Percentiles rank a stretch among this genome's conserved stretches.
Evolutionary conservation across 2,797 vertebrate genomes (phyloP).

Genomic region (Lycodopsis pacificus): DNA sequence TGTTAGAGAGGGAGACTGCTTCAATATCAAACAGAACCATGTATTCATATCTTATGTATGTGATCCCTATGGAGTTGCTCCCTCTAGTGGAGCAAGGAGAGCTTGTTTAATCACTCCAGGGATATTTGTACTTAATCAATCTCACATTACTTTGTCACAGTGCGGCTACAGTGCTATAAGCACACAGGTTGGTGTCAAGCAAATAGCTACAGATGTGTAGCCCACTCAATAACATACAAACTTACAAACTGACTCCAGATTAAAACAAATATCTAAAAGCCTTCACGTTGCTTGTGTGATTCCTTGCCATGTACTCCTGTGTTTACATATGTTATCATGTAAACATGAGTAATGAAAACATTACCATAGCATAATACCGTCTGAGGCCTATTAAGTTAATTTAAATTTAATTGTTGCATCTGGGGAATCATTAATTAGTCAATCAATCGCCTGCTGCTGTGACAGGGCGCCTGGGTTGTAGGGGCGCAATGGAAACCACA

Average conservation of each 20-base stretch:
- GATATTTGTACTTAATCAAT: slow-evolving; percentile 8
- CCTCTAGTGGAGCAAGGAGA: slow-evolving; percentile 74
- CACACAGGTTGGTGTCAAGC: slow-evolving; percentile 8
- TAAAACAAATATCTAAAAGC: neutral
- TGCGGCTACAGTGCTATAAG: slow-evolving; percentile 8
- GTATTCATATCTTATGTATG: slow-evolving; percentile 16
- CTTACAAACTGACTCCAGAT: neutral
- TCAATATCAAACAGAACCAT: slow-evolving; percentile 9
- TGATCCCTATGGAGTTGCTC: slow-evolving; percentile 75
- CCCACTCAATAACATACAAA: slow-evolving; percentile 2
- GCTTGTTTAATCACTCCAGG: slow-evolving; percentile 28
- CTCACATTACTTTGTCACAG: neutral
- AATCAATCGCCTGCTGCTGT: slow-evolving; percentile 73
- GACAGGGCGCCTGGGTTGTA: slow-evolving; percentile 69
- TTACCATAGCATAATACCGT: slow-evolving; percentile 46
- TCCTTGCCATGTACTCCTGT: slow-evolving; percentile 14
- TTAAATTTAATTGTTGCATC: slow-evolving; percentile 81
- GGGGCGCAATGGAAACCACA: slow-evolving; percentile 77
- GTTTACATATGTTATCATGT: slow-evolving; percentile 62
- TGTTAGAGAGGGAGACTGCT: neutral
- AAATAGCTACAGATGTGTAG: neutral
- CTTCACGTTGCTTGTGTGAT: slow-evolving; percentile 3
- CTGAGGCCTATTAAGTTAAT: slow-evolving; percentile 75
- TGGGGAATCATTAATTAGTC: slow-evolving; percentile 84
- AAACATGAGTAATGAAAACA: slow-evolving; percentile 76